A percentile compares a stretch with the other conserved stretches of the same genome.
Evolutionary conservation across 2,797 vertebrate genomes (phyloP).

Genomic region (Muraenolepis orangiensis): DNA sequence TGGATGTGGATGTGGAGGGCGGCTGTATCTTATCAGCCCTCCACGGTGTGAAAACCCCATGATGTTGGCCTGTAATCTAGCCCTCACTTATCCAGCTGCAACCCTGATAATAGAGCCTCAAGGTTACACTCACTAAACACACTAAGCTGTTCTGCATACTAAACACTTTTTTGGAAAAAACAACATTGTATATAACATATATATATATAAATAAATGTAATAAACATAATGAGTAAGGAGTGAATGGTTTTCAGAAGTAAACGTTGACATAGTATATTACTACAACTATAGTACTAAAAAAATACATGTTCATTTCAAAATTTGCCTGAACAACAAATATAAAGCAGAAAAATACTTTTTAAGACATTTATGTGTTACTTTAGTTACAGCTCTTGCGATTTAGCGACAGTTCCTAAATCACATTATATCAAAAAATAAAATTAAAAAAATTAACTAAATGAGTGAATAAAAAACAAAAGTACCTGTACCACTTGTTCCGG

Average conservation of each 20-base stretch:
- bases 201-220: no score
- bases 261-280: not conserved
- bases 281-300: no score
- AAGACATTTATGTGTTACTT: no score
- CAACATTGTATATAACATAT: no score
- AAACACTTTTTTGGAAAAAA: not conserved
- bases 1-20: not conserved
- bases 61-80: conserved; percentile 62
- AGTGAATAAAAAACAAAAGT: not conserved
- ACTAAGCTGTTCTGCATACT: conserved; percentile 11
- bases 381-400: not conserved
- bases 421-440: no score
- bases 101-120: conserved; percentile 63
- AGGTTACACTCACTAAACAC: conserved; percentile 63
- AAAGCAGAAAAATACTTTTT: no score
- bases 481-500: not conserved
- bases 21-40: conserved; percentile 59
- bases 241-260: not conserved
- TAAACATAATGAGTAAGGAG: not conserved
- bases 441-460: not conserved
- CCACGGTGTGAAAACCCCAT: conserved; percentile 64
- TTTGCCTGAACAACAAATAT: not conserved
- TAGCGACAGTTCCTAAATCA: not conserved
- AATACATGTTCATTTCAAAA: not conserved
- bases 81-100: conserved; percentile 55